Evolutionary conservation across 2,888 invertebrate species (phyloP).

Genomic region (Drosophila atripex): DNA sequence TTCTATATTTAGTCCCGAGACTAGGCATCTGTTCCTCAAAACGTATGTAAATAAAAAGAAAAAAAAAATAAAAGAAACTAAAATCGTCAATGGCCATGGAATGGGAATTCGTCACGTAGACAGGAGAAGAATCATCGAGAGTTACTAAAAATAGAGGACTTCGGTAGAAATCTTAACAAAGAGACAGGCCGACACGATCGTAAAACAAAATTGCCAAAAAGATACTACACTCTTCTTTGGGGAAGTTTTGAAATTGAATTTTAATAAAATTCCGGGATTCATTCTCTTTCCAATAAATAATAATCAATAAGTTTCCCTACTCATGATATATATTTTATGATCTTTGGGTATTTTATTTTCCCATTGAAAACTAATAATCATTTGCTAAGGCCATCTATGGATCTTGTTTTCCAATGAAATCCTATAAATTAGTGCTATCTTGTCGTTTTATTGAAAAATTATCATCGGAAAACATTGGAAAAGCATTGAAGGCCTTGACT

Average conservation of each 20-base stretch:
- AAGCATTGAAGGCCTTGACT: too few species aligned
- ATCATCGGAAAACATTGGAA: conserved; percentile 4
- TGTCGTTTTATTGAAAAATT: not conserved
- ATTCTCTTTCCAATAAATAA: not conserved
- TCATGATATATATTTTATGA: too few species aligned
- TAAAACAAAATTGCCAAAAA: conserved; percentile 1
- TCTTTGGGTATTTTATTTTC: too few species aligned
- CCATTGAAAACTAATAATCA: not conserved
- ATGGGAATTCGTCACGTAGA: conserved; percentile 47
- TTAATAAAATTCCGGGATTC: not conserved
- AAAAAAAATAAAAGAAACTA: too few species aligned
- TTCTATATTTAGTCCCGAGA: conserved; percentile 35
- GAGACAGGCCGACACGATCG: conserved; percentile 1
- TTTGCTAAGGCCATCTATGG: not conserved
- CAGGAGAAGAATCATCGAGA: conserved; percentile 12
- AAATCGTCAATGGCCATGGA: conserved; percentile 14
- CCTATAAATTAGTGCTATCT: not conserved
- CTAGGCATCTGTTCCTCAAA: conserved; percentile 45
- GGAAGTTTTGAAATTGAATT: not conserved
- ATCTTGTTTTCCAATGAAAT: not conserved
- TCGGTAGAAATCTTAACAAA: conserved; percentile 3
- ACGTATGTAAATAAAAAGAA: too few species aligned
- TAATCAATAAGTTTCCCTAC: too few species aligned
- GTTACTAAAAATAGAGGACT: conserved; percentile 17
- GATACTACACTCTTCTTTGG: not conserved